Evolutionary conservation across 2,888 invertebrate genomes (phyloP).

Genomic region (Creontiades dilutus): DNA sequence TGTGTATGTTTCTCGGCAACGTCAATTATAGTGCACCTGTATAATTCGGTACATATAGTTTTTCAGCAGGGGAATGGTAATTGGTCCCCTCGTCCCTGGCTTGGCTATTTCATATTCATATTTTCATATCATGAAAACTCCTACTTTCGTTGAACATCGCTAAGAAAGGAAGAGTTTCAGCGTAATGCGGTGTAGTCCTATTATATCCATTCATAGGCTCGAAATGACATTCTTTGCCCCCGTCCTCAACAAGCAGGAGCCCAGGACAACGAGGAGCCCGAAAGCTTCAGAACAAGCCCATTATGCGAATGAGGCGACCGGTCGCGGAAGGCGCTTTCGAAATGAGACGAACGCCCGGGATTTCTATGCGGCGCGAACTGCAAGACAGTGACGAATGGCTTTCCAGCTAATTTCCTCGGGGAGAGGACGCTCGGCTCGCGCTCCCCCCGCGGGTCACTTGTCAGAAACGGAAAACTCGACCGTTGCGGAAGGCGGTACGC

Average conservation of each 20-base stretch:
- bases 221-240: neutral
- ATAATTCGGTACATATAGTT: too few relatives aligned
- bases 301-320: slow-evolving; percentile 9
- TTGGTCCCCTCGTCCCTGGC: too few relatives aligned
- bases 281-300: neutral
- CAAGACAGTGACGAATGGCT: slow-evolving; percentile 40
- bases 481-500: neutral
- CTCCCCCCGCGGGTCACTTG: slow-evolving; percentile 21
- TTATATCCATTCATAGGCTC: neutral
- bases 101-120: too few relatives aligned
- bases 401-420: slow-evolving; percentile 51
- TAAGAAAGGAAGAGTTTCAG: neutral
- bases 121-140: too few relatives aligned
- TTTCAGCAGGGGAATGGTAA: too few relatives aligned
- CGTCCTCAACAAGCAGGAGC: neutral
- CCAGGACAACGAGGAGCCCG: neutral
- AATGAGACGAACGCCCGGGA: slow-evolving; percentile 41
- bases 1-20: too few relatives aligned
- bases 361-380: neutral
- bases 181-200: neutral
- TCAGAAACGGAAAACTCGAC: slow-evolving; percentile 7
- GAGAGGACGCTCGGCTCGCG: slow-evolving; percentile 3
- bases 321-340: slow-evolving; percentile 29
- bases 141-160: too few relatives aligned
- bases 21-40: too few relatives aligned